These are phyloP conservation scores for Onchidella celtica DNA, from an alignment of 2,888 invertebrate species.

Conservation along the genomic window DNA sequence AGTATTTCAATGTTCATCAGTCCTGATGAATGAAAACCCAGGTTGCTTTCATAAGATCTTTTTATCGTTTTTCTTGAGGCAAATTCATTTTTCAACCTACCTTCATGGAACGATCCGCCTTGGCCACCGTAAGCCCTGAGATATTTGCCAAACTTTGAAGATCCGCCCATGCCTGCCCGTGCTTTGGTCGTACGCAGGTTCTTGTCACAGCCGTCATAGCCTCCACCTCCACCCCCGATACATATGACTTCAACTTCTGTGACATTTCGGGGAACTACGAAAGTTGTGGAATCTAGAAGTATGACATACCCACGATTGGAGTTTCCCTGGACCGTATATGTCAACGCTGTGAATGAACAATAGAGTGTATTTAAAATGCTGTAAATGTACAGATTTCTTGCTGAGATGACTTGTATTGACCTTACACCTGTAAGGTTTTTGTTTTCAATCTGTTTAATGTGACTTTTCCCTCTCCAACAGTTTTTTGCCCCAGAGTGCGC, in stretches of 20 bases:
- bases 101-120: slow-evolving; percentile 52
- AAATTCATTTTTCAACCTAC: slow-evolving; percentile 24
- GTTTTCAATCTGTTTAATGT: background rate
- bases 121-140: slow-evolving; percentile 55
- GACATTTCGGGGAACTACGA: slow-evolving; percentile 52
- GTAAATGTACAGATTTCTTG: background rate
- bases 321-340: slow-evolving; percentile 46
- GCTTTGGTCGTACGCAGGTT: background rate
- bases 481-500: no score
- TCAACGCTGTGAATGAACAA: slow-evolving; percentile 29
- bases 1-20: no score
- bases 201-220: slow-evolving; percentile 51
- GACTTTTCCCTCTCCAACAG: no score
- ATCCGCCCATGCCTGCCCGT: slow-evolving; percentile 53
- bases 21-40: no score
- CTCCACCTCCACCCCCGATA: slow-evolving; percentile 58
- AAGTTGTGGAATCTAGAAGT: slow-evolving; percentile 46
- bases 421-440: background rate
- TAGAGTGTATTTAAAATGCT: no score
- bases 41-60: no score
- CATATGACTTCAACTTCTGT: slow-evolving; percentile 53
- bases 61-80: no score
- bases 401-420: background rate
- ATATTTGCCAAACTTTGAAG: slow-evolving; percentile 52
- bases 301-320: slow-evolving; percentile 48